Evolutionary conservation across 2,797 vertebrate genomes (phyloP), one percentile per base, ranked within the genome.

Genomic region (Syncerus caffer): DNA sequence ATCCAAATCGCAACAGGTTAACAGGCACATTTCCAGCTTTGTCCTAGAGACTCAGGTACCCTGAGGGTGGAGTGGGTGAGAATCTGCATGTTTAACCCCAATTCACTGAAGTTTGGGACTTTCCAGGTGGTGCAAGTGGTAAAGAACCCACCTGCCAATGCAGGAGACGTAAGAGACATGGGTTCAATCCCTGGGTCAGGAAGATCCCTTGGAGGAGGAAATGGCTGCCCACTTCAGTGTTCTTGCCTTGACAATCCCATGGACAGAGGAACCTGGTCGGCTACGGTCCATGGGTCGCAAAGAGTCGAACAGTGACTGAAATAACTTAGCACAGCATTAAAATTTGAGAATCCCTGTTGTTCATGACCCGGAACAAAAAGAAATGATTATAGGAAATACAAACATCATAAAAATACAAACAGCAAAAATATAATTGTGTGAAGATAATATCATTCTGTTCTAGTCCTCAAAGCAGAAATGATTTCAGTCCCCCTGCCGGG

Each of bases 281-380:
- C 9, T 23, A 71, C 0, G 0, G 64, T 71, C 10, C 67, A 1
- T 38, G 67, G 19, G 67, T 71, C 0, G 1, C 67, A 21, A 67
- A 71, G 67, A 71, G 67, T 71, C 0, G 1, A 19, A 38, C 19
- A 38, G n/a, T 0, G 67, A 71, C 10, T 38, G 67, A 71, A 38
- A 11, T 21, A 71, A 71, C 64, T 71, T 71, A 23, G 67, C 34
- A 71, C 10, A 13, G 19, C 34, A 38, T 71, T 71, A 71, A 38
- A 71, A 38, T 38, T 71, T 71, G 67, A 71, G 67, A 84, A 76
- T 55, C 42, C 53, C 34, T 47, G 14, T 74, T 42, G 83, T 82
- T 82, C 74, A 74, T 34, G 60, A 45, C 19, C 7, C 47, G 17
- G 51, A 71, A 34, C 34, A 94, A 67, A 84, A 95, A 71, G 34